phyloP scores from a whole-genome alignment of 2,888 invertebrate genomes.

The Cheilosia soror region DNA sequence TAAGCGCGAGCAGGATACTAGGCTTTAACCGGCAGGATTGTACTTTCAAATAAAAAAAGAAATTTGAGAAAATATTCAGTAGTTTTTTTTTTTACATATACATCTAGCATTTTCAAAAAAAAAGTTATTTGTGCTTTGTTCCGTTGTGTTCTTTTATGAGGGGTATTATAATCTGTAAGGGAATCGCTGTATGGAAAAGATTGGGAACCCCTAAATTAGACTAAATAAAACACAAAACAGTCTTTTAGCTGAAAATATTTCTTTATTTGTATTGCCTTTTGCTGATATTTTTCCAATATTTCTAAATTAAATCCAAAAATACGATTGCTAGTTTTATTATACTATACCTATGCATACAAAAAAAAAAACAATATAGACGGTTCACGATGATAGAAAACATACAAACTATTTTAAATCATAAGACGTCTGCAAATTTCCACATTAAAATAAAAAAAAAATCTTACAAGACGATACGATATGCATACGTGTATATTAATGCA shows the following conservation, averaged over 20 bases:
- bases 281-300: conserved; percentile 27
- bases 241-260: conserved; percentile 56
- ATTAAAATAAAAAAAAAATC: conserved; percentile 49
- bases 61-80: too few relatives aligned
- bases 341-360: conserved; percentile 48
- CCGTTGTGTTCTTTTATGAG: too few relatives aligned
- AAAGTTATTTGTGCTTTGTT: too few relatives aligned
- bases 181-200: too few relatives aligned
- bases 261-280: conserved; percentile 40
- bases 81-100: too few relatives aligned
- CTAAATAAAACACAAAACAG: conserved; percentile 10
- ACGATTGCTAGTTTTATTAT: conserved; percentile 40
- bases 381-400: conserved; percentile 49
- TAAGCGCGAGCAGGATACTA: too few relatives aligned
- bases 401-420: conserved; percentile 43
- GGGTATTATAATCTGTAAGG: too few relatives aligned
- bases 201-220: too few relatives aligned
- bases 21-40: too few relatives aligned
- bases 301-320: conserved; percentile 65
- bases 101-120: too few relatives aligned
- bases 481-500: conserved; percentile 11
- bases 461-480: conserved; percentile 49
- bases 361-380: conserved; percentile 36
- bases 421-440: conserved; percentile 41
- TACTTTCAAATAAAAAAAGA: too few relatives aligned